These are phyloP conservation scores for Malacoraja senta DNA, from an alignment of 2,797 vertebrate species.

Conservation along the genomic window DNA sequence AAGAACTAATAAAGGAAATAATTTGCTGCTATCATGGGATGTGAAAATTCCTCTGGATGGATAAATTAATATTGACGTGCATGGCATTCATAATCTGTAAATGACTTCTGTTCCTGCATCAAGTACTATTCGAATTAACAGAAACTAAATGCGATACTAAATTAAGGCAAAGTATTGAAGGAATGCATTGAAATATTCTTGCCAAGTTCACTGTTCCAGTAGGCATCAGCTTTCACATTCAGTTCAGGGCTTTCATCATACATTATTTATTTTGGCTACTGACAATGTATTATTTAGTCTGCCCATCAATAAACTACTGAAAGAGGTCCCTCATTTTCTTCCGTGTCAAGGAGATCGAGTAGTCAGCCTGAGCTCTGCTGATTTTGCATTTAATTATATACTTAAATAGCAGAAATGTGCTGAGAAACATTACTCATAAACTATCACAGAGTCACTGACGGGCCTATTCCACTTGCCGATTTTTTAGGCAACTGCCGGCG, in stretches of 20 bases:
- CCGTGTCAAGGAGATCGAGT: constrained; percentile 19
- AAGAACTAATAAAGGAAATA: background rate
- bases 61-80: background rate
- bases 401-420: background rate
- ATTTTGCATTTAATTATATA: background rate
- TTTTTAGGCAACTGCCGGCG: no score
- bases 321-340: constrained; percentile 15
- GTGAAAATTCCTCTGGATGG: background rate
- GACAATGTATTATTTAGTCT: background rate
- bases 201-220: background rate
- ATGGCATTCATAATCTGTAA: background rate
- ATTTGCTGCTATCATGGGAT: background rate
- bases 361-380: constrained; percentile 12
- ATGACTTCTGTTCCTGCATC: background rate
- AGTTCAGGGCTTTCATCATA: background rate
- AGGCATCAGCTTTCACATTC: background rate
- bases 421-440: background rate
- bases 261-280: constrained; percentile 33
- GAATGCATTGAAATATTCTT: background rate
- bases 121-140: background rate
- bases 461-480: background rate
- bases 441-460: background rate
- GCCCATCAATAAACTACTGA: constrained; percentile 30
- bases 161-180: background rate
- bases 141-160: background rate